These are phyloP conservation scores for Siniperca obscura DNA, from an alignment of 2,797 vertebrate species.

Conservation along the genomic window DNA sequence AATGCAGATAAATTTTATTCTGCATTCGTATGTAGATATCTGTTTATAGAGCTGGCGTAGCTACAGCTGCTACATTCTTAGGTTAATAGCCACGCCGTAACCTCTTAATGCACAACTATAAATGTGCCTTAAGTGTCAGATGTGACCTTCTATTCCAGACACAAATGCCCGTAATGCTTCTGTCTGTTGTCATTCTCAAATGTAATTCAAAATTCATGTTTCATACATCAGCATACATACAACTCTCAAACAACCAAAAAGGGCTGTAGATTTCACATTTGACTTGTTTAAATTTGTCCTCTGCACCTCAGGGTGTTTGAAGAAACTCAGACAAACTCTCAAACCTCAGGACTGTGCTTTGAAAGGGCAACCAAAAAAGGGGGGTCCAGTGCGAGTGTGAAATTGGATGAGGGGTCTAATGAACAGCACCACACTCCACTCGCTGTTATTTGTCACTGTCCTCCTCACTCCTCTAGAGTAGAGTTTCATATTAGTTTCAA, in stretches of 20 bases:
- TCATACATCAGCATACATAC: neutral
- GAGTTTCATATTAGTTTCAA: slow-evolving; percentile 65
- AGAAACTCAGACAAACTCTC: slow-evolving; percentile 23
- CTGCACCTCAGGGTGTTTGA: slow-evolving; percentile 5
- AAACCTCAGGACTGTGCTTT: slow-evolving; percentile 19
- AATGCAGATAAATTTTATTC: too few relatives aligned
- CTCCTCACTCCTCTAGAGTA: slow-evolving; percentile 50
- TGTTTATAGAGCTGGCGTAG: too few relatives aligned
- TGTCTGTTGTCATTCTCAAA: neutral
- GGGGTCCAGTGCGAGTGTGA: slow-evolving; percentile 39
- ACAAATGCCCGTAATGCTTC: neutral
- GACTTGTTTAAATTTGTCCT: slow-evolving; percentile 15
- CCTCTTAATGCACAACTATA: neutral
- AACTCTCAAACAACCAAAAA: neutral
- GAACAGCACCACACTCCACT: slow-evolving; percentile 56
- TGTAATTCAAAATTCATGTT: neutral
- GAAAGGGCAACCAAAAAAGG: slow-evolving; percentile 22
- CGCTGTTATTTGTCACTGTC: slow-evolving; percentile 66
- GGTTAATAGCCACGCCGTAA: too few relatives aligned
- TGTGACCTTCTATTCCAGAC: neutral
- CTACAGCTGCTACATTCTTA: neutral
- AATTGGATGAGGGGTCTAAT: slow-evolving; percentile 59
- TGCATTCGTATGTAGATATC: too few relatives aligned
- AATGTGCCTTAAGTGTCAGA: neutral
- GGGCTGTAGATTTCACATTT: slow-evolving; percentile 11